Base-by-base conservation (phyloP, 1,140 invertebrate genomes). In the Lycorma delicatula region DNA sequence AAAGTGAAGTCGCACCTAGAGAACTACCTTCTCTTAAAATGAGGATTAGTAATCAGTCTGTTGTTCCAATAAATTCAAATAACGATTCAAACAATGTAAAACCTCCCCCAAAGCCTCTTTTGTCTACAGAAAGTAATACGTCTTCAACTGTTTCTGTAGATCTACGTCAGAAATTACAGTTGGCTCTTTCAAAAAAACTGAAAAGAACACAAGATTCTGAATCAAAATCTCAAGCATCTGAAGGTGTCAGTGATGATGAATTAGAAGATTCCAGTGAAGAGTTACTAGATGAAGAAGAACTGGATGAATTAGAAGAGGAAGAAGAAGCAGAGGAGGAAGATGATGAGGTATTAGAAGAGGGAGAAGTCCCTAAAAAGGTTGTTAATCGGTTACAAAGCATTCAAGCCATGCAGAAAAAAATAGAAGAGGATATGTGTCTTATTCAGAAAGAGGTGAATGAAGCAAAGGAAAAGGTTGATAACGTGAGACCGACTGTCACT, bases 241-340 rank as follows among this genome's bases (percentile, higher is more conserved):
- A 44, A 44, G 41, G 41, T n/a, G n/a, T n/a, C n/a, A 68, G 69
- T 11, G 73, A 73, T 31, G 67, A 71, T 4, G 67, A 70, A 60
- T 70, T 70, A 9, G 72, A 74, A 56, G 71, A 56, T 5, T 34
- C 50, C 2, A 47, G 54, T n/a, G 62, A 62, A 1, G 59, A 61
- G 7, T 52, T 61, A 44, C 16, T 52, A 2, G 55, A 56, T 50
- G 28, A 18, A 6, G 60, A 60, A 12, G 58, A 61, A 26, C 56
- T 65, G 18, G 66, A 65, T 4, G 58, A 65, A 38, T 60, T 60
- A 16, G 58, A 62, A 48, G 61, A 59, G 13, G 48, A 56, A 23
- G 66, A 66, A 20, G 66, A 71, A 22, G 67, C 71, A 46, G 69
- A 67, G 22, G 64, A 67, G 13, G 67, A 67, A 7, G 60, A 61